Evolutionary conservation across 2,797 vertebrate species (phyloP).

Genomic region (Oreochromis grahami): DNA sequence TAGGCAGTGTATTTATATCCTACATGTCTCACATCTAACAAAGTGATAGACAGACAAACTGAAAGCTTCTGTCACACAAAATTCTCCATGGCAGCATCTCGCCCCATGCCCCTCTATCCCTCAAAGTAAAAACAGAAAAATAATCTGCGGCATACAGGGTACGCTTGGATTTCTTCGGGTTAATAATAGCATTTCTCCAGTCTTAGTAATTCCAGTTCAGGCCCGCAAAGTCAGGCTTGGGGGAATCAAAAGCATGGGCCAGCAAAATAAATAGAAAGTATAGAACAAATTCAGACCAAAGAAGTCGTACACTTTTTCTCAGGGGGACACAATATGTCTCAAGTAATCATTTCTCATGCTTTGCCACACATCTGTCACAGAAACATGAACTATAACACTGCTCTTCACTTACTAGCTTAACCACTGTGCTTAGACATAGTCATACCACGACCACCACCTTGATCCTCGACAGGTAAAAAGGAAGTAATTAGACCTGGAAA

Average conservation of each 20-base stretch:
- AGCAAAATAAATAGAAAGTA: slow-evolving; percentile 47
- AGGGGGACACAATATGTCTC: slow-evolving; percentile 45
- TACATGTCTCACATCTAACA: slow-evolving; percentile 69
- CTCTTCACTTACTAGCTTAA: slow-evolving; percentile 15
- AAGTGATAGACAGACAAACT: slow-evolving; percentile 69
- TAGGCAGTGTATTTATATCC: slow-evolving; percentile 73
- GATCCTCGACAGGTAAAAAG: slow-evolving; percentile 24
- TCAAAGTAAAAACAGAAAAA: slow-evolving; percentile 28
- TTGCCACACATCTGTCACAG: slow-evolving; percentile 41
- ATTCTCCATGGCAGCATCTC: slow-evolving; percentile 55
- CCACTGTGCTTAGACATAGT: slow-evolving; percentile 36
- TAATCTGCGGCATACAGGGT: slow-evolving; percentile 37
- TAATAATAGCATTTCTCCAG: slow-evolving; percentile 44
- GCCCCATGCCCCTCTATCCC: neutral
- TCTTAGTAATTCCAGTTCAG: slow-evolving; percentile 31
- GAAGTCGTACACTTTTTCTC: slow-evolving; percentile 37
- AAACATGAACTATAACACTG: slow-evolving; percentile 13
- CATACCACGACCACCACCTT: slow-evolving; percentile 21
- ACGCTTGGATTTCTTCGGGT: slow-evolving; percentile 30
- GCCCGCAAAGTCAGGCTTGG: slow-evolving; percentile 14
- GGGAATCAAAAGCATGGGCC: slow-evolving; percentile 7
- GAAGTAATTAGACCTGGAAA: slow-evolving; percentile 50
- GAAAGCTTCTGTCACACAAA: slow-evolving; percentile 67
- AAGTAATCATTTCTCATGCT: slow-evolving; percentile 53
- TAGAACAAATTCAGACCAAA: slow-evolving; percentile 48